Evolutionary conservation across 2,888 invertebrate species (phyloP), one percentile per base, ranked within the genome.

Genomic region (Geophilus truncorum): DNA sequence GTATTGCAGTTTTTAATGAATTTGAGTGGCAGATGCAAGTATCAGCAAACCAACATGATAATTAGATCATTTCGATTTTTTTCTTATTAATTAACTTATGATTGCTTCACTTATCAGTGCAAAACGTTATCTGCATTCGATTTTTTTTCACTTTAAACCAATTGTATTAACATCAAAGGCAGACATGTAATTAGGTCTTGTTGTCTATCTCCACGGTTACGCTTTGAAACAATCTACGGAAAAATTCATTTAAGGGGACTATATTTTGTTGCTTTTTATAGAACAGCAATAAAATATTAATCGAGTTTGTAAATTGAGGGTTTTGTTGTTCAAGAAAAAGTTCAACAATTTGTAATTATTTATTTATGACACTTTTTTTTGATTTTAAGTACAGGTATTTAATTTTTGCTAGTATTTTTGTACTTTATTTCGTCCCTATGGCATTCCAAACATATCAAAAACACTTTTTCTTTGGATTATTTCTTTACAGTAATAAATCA

Each of bases 121-220:
- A n/a, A 51, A 51, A 51, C 51, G 51, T 18, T 18, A 51, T 51
- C 51, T n/a, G 18, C n/a, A 51, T 51, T 51, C 51, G 51, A 51
- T 51, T 51, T 51, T 51, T 51, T n/a, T n/a, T n/a, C n/a, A n/a
- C n/a, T n/a, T n/a, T n/a, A n/a, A 51, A 51, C n/a, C 51, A 51
- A 51, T 51, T n/a, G 18, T 51, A 51, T 51, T 51, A 51, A 51
- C 51, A 51, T 51, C 51, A 51, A 51, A 51, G 51, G 51, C 51
- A 21, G 51, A 18, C 70, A 9, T 28, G 70, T 70, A 70, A 70
- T 70, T 70, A 70, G 70, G 15, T 12, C 1, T 28, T 70, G 25
- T 70, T 70, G 70, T 70, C 28, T 70, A 70, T 70, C 28, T 70
- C 70, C 70, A 70, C 25, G 70, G 70, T 70, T 25, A 70, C 70